Evolutionary conservation across 1,140 invertebrate genomes (phyloP).

Genomic region (Eumaeus atala): DNA sequence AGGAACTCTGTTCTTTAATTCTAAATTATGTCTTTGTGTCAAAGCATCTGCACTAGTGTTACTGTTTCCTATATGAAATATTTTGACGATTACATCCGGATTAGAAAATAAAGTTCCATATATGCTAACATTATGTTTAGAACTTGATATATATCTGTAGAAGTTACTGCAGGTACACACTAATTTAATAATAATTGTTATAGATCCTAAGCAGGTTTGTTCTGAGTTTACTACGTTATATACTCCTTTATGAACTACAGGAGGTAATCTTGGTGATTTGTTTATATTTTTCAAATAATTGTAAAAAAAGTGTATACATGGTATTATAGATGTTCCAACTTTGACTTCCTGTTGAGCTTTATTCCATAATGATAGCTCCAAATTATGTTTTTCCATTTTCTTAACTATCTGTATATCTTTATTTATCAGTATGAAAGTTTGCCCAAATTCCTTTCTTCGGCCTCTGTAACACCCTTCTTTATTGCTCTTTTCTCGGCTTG

Average conservation of each 20-base stretch:
- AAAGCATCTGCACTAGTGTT: too few species aligned
- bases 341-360: constrained; percentile 27
- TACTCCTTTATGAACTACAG: constrained; percentile 25
- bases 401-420: constrained; percentile 30
- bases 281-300: constrained; percentile 37
- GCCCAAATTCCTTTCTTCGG: constrained; percentile 18
- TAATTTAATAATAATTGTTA: constrained; percentile 44
- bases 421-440: constrained; percentile 38
- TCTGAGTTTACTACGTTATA: constrained; percentile 40
- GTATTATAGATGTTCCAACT: constrained; percentile 36
- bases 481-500: constrained; percentile 15
- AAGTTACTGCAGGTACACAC: constrained; percentile 26
- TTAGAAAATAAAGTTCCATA: not conserved
- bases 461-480: constrained; percentile 3
- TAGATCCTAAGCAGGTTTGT: constrained; percentile 35
- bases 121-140: constrained; percentile 14
- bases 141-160: constrained; percentile 20
- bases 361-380: constrained; percentile 42
- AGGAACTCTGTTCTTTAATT: too few species aligned
- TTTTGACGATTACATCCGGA: not conserved
- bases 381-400: constrained; percentile 41
- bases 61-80: constrained; percentile 15
- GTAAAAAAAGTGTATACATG: constrained; percentile 38
- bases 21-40: too few species aligned
- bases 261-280: constrained; percentile 16